These are phyloP conservation scores for Eira barbara DNA, from an alignment of 2,113 vertebrate species.

Conservation along the genomic window DNA sequence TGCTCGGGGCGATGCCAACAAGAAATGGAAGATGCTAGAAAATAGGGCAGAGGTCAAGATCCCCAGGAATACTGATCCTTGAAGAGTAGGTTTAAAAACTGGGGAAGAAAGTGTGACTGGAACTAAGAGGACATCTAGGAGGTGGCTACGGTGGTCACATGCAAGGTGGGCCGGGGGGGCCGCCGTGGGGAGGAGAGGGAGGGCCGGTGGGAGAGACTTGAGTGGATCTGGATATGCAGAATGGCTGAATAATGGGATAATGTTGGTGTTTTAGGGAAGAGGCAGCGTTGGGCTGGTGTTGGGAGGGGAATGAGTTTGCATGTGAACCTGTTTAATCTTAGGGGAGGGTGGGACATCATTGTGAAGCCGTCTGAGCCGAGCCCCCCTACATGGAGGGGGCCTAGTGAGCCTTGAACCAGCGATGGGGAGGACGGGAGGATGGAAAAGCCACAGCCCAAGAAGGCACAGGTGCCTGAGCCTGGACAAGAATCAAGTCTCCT, in stretches of 20 bases:
- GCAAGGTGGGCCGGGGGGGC: background rate
- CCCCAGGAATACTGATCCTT: background rate
- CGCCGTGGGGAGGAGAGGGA: background rate
- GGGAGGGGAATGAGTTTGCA: background rate
- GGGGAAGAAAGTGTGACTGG: background rate
- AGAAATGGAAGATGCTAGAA: background rate
- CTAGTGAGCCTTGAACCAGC: background rate
- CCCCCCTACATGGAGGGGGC: background rate
- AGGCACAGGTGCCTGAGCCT: background rate
- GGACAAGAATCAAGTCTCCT: background rate
- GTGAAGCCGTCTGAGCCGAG: background rate
- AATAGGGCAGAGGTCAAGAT: no score
- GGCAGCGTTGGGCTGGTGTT: fast-evolving
- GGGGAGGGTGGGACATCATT: background rate
- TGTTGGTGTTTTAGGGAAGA: background rate
- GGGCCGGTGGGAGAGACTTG: background rate
- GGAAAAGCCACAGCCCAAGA: fast-evolving
- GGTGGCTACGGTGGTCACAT: background rate
- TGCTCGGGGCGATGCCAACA: background rate
- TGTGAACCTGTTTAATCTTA: background rate
- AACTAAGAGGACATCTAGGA: background rate
- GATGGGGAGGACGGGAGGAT: background rate
- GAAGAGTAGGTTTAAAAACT: background rate
- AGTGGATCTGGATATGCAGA: background rate
- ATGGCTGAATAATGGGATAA: background rate